These are phyloP conservation scores for Sialia sialis DNA, from an alignment of 2,113 vertebrate species.

Conservation along the genomic window DNA sequence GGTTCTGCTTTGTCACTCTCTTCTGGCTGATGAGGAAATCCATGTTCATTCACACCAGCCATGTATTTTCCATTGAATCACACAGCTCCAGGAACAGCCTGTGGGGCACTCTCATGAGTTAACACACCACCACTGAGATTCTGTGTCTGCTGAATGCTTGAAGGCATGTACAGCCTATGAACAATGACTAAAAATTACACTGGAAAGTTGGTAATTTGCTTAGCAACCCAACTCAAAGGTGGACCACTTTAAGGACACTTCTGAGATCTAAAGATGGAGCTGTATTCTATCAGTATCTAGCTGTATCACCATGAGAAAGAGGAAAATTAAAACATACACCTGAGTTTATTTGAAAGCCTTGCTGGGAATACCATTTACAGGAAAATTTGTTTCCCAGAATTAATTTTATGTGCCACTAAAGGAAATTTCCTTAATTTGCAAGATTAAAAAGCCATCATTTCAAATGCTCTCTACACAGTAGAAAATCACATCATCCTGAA, in stretches of 20 bases:
- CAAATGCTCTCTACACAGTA: background rate
- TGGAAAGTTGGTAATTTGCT: background rate
- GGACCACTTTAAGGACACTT: background rate
- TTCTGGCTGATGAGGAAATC: background rate
- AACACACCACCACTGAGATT: background rate
- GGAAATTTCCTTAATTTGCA: background rate
- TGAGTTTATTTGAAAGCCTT: background rate
- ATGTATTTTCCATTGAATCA: background rate
- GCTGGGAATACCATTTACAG: background rate
- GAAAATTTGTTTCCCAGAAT: background rate
- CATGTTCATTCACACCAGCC: background rate
- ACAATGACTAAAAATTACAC: background rate
- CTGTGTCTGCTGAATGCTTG: background rate
- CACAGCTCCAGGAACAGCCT: background rate
- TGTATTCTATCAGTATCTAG: background rate
- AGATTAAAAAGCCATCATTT: background rate
- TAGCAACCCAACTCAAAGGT: background rate
- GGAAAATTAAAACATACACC: background rate
- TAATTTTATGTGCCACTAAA: background rate
- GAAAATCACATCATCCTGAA: background rate
- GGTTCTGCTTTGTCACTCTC: background rate
- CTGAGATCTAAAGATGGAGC: background rate
- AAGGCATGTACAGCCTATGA: background rate
- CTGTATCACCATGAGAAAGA: background rate
- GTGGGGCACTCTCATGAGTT: background rate